Conservation (phyloP, 2,888 invertebrate genomes). For the Cryptocephalus moraei region DNA sequence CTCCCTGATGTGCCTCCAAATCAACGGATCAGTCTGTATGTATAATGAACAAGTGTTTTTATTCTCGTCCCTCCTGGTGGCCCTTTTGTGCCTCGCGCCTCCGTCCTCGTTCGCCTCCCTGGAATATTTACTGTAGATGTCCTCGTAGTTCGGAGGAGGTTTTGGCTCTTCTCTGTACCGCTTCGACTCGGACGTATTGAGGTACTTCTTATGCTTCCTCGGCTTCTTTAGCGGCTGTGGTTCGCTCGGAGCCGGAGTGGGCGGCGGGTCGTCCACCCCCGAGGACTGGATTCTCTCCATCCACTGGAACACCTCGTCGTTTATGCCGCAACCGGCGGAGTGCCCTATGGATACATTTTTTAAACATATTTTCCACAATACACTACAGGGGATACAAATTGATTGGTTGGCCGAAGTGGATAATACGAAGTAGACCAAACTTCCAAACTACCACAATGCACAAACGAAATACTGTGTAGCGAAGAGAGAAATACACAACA, state of each 20-base stretch:
- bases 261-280: conserved; percentile 40
- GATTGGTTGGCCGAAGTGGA: neutral
- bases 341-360: conserved; percentile 47
- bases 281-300: conserved; percentile 85
- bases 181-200: neutral
- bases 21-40: conserved; percentile 96
- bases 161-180: conserved; percentile 13
- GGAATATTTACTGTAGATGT: conserved; percentile 64
- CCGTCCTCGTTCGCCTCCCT: conserved; percentile 56
- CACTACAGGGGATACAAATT: neutral
- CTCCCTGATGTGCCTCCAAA: conserved; percentile 89
- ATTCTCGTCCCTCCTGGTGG: conserved; percentile 56
- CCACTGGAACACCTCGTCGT: conserved; percentile 80
- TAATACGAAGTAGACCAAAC: too few species aligned
- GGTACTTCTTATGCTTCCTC: conserved; percentile 4
- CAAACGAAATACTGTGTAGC: too few species aligned
- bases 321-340: conserved; percentile 79
- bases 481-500: too few species aligned
- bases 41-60: conserved; percentile 89
- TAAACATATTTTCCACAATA: neutral
- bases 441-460: too few species aligned
- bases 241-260: conserved; percentile 22
- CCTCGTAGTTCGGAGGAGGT: conserved; percentile 30
- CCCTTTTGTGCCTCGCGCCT: conserved; percentile 30
- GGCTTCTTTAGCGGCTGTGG: neutral